Evolutionary conservation across 23 tunicate species (phyloP), one percentile per base, ranked within the genome.

Genomic region (Halocynthia aurantium): DNA sequence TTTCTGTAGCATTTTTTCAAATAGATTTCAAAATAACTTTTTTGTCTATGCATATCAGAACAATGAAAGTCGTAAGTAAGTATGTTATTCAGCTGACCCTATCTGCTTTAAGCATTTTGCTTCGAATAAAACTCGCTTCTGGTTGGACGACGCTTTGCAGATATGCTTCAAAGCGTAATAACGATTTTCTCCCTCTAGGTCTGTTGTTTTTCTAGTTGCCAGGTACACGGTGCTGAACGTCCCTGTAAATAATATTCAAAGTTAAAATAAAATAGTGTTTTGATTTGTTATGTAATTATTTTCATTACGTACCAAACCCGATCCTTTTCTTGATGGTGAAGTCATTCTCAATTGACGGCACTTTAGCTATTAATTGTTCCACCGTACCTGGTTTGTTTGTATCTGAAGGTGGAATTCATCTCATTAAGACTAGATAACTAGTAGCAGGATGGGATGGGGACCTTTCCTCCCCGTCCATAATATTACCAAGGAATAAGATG

Each of bases 141-240:
- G 85, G 77, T 85, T 88, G 10, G 62, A 44, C 10, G 97, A 91
- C 17, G 84, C 80, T 22, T 90, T 81, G 57, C 70, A 85, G 22
- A 91, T 81, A 57, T 91, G 97, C 70, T 91, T 91, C 57, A 91
- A 53, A 51, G 97, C 97, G 72, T 52, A 91, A 19, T 77, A 66
- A 6, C 77, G 75, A 31, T 78, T 75, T 6, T 80, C 44, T 6
- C 73, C 86, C 13, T 84, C 87, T 0, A 75, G 57, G 22, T 74
- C 62, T 10, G n/a, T 22, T 53, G 55, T 62, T 6, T 77, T 77
- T 10, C 70, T 51, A 6, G 73, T 81, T 18, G 97, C 97, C 81
- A 85, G 83, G 78, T 79, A 85, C 8, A 91, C 97, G 77, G 79
- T 91, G 80, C 97, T 91, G 81, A 91, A 91, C 2, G 97, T 91